Conservation (phyloP, 2,797 vertebrate genomes). For the Lithobates pipiens region DNA sequence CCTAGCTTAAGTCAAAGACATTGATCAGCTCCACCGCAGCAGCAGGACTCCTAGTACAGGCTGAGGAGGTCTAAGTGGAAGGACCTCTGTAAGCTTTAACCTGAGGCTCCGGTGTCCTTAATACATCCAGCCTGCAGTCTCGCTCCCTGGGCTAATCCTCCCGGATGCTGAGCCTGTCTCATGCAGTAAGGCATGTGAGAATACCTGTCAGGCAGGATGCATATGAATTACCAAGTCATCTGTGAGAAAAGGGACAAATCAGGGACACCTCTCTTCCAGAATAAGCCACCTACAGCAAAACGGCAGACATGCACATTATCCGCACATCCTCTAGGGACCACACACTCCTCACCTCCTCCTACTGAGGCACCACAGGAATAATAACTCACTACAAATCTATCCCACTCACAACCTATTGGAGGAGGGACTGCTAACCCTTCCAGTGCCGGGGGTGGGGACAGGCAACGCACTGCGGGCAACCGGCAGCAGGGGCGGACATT, state of each 20-base stretch:
- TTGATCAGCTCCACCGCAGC: slow-evolving; percentile 64
- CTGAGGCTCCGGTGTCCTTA: slow-evolving; percentile 36
- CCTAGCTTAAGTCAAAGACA: slow-evolving; percentile 53
- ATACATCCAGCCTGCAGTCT: slow-evolving; percentile 29
- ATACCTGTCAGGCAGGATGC: slow-evolving; percentile 41
- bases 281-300: slow-evolving; percentile 48
- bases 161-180: slow-evolving; percentile 43
- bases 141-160: slow-evolving; percentile 4
- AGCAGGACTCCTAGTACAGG: slow-evolving; percentile 22
- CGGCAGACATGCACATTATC: slow-evolving; percentile 48
- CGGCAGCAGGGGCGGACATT: not conserved
- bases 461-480: slow-evolving; percentile 45
- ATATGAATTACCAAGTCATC: slow-evolving; percentile 38
- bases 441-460: slow-evolving; percentile 25
- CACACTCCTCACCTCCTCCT: slow-evolving; percentile 53
- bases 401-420: slow-evolving; percentile 10
- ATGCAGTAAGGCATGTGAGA: slow-evolving; percentile 15
- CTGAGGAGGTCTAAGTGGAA: slow-evolving; percentile 17
- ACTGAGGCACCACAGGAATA: slow-evolving; percentile 46
- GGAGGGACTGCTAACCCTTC: slow-evolving; percentile 21
- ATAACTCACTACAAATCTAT: slow-evolving; percentile 36
- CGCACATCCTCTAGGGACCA: slow-evolving; percentile 38
- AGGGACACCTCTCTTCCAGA: slow-evolving; percentile 24
- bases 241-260: slow-evolving; percentile 7
- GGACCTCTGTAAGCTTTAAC: not conserved